Evolutionary conservation across 2,113 vertebrate species (phyloP), one percentile per base, ranked within the genome.

Genomic region (Gila orcuttii): DNA sequence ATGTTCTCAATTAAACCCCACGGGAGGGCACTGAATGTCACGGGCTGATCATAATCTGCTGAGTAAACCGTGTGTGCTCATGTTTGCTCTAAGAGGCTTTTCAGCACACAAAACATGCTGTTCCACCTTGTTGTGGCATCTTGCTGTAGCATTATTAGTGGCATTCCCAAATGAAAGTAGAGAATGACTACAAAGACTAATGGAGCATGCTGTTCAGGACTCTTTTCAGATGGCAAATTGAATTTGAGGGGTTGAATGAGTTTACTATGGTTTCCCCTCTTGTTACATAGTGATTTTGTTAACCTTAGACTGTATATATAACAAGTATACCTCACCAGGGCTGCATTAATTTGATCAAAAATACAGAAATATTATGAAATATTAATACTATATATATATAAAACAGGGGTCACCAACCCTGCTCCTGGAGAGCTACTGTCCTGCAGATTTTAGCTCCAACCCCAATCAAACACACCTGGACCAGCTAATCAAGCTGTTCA

Each of bases 41-140:
- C 25, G 10, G 50, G 52, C 75, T 78, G 75, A 78, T 78, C 50
- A 78, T 78, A 78, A 78, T 78, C 75, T 78, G 52, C 9, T 31
- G 10, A 52, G 52, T 78, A 78, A 78, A 78, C 50, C 2, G n/a
- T n/a, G 47, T 69, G 33, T 55, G 28, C 50, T 78, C 50, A 52
- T 78, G 28, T 57, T 78, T 78, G 25, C 31, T 36, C 47, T 47
- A 50, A 75, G 42, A 75, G 42, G 42, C 73, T 75, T 75, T 78
- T 57, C 19, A 78, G 50, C 28, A 57, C 50, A 52, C 31, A 78
- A 57, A 78, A 78, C 47, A 78, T 78, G 50, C 75, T 55, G 52
- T 78, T 55, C 75, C 13, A 75, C 73, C 73, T 75, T 75, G 42
- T 39, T 45, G 39, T 73, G 69, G 45, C 69, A 73, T 73, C 69